These are phyloP conservation scores for Rhinophrynus dorsalis DNA, from an alignment of 2,797 vertebrate species.

Conservation along the genomic window DNA sequence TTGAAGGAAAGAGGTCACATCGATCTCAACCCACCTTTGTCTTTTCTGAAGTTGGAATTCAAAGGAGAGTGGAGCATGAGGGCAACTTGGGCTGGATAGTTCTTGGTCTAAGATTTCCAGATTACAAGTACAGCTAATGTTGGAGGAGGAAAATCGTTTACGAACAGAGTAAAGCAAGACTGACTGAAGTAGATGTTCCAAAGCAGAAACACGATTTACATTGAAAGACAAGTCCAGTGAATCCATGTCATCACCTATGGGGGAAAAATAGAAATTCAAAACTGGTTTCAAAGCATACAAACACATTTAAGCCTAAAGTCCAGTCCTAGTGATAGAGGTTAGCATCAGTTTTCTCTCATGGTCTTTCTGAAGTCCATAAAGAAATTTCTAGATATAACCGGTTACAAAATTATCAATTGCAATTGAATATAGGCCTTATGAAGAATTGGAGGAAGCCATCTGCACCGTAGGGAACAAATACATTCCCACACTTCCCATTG, in stretches of 20 bases:
- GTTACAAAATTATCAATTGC: too few species aligned
- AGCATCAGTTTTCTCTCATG: too few species aligned
- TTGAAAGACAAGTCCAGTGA: slow-evolving; percentile 81
- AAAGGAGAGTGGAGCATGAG: slow-evolving; percentile 62
- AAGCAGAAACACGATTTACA: slow-evolving; percentile 77
- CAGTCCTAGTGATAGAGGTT: too few species aligned
- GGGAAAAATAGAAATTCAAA: too few species aligned
- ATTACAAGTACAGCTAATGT: slow-evolving; percentile 67
- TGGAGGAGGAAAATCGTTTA: slow-evolving; percentile 52
- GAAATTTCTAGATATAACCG: too few species aligned
- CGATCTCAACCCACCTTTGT: slow-evolving; percentile 82
- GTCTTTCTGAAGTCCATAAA: too few species aligned
- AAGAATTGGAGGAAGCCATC: too few species aligned
- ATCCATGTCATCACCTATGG: slow-evolving; percentile 63
- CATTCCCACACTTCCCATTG: too few species aligned
- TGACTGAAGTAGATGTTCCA: slow-evolving; percentile 85
- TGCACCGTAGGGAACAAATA: too few species aligned
- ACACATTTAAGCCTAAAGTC: too few species aligned
- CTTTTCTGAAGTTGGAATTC: slow-evolving; percentile 61
- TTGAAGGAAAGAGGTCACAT: slow-evolving; percentile 81
- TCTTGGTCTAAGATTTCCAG: slow-evolving; percentile 69
- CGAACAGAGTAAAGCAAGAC: slow-evolving; percentile 83
- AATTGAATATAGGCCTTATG: too few species aligned
- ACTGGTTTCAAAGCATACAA: too few species aligned
- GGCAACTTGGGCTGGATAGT: slow-evolving; percentile 58